phyloP scores from a whole-genome alignment of 2,888 invertebrate genomes.

The Protonemura montana region DNA sequence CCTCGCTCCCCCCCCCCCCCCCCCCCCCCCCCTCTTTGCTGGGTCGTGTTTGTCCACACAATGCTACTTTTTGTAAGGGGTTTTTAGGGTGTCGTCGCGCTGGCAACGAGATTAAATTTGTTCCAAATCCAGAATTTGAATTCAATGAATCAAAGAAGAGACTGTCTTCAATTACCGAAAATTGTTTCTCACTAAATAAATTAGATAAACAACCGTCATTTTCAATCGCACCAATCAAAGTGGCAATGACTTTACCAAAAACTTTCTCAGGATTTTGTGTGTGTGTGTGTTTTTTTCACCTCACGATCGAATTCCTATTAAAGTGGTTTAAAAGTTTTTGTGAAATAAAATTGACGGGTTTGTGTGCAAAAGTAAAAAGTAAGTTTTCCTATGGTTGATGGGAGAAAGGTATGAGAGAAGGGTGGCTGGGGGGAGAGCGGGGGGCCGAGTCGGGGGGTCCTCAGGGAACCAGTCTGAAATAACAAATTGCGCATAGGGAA shows the following conservation, averaged over 20 bases:
- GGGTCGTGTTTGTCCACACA: not conserved
- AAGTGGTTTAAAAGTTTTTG: constrained; percentile 7
- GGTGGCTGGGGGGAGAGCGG: not conserved
- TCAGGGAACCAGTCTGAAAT: constrained; percentile 19
- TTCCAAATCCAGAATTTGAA: not conserved
- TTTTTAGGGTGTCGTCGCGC: not conserved
- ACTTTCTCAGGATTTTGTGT: not conserved
- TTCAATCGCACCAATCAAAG: not conserved
- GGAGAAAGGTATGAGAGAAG: not conserved
- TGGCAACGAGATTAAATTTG: not conserved
- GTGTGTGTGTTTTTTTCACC: not conserved
- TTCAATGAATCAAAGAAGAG: not conserved
- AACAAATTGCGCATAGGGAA: constrained; percentile 35
- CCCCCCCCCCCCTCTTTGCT: not conserved
- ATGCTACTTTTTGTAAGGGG: not conserved
- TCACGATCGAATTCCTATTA: constrained; percentile 7
- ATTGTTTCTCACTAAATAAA: not conserved
- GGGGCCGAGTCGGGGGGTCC: not conserved
- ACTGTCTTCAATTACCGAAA: too few species aligned
- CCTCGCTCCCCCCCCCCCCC: not conserved
- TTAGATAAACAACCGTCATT: not conserved
- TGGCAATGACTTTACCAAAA: not conserved
- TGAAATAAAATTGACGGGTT: constrained; percentile 2
- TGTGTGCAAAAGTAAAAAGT: not conserved
- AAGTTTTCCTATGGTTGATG: constrained; percentile 3